phyloP scores from a whole-genome alignment of 2,113 vertebrate genomes.

The Chaetorhynchus papuensis region DNA sequence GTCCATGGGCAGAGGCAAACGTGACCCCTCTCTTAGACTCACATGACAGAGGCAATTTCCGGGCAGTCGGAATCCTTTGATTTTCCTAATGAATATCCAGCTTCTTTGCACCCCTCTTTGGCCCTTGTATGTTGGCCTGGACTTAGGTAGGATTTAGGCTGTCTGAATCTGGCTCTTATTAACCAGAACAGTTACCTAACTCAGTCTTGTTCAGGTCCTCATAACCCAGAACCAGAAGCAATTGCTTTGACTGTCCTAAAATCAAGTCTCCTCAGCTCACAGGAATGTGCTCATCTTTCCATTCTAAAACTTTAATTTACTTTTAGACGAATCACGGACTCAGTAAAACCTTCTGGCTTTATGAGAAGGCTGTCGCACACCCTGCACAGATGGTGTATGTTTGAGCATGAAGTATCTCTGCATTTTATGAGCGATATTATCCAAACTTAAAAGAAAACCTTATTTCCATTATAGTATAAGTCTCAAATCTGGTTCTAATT shows the following conservation, averaged over 20 bases:
- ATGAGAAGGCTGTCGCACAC: not conserved
- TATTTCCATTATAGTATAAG: not conserved
- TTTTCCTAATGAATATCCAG: not conserved
- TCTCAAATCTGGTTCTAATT: not conserved
- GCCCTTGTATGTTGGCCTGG: not conserved
- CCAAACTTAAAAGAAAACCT: not conserved
- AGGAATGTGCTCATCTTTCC: not conserved
- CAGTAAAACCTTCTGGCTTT: not conserved
- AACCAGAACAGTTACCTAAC: conserved; percentile 21
- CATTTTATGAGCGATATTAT: not conserved
- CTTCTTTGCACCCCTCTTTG: not conserved
- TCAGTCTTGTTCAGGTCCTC: not conserved
- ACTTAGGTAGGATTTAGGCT: not conserved
- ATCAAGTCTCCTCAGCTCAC: not conserved
- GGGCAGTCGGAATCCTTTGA: not conserved
- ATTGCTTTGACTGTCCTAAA: not conserved
- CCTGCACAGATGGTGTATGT: not conserved
- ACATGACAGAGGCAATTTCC: not conserved
- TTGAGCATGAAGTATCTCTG: not conserved
- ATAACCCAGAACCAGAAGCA: not conserved
- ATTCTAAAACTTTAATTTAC: not conserved
- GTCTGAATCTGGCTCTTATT: not conserved
- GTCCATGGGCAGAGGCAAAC: not conserved
- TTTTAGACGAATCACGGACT: not conserved
- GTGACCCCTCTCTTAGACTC: not conserved